Conservation (phyloP, 1,140 invertebrate species). For the Macrobrachium rosenbergii region DNA sequence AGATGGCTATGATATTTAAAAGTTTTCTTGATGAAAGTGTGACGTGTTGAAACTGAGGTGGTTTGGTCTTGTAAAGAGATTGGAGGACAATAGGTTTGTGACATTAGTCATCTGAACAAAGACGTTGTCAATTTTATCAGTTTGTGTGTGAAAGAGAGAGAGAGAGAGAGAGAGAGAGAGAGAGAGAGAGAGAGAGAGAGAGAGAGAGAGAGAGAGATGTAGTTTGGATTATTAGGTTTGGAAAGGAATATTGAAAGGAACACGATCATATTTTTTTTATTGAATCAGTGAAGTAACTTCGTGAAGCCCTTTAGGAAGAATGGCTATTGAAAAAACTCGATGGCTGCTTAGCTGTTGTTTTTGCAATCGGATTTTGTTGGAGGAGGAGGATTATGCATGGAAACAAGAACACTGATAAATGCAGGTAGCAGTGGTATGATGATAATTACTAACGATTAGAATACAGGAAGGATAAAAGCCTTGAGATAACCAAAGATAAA, state of each 20-base stretch:
- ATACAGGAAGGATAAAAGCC: too few species aligned
- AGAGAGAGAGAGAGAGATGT: not conserved
- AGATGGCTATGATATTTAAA: not conserved
- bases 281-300: not conserved
- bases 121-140: not conserved
- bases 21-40: too few species aligned
- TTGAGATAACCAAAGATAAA: too few species aligned
- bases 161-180: not conserved
- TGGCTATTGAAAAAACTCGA: not conserved
- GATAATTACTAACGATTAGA: too few species aligned
- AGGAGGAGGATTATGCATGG: too few species aligned
- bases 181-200: not conserved
- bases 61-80: not conserved
- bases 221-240: not conserved
- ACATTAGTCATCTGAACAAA: not conserved
- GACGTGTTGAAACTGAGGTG: too few species aligned
- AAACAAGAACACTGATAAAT: too few species aligned
- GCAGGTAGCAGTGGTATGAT: too few species aligned
- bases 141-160: too few species aligned
- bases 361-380: too few species aligned
- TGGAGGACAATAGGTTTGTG: too few species aligned
- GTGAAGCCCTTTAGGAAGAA: not conserved
- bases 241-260: not conserved
- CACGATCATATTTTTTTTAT: not conserved
- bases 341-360: too few species aligned